Evolutionary conservation across 2,888 invertebrate species (phyloP), one percentile per base, ranked within the genome.

Genomic region (Thera britannica): DNA sequence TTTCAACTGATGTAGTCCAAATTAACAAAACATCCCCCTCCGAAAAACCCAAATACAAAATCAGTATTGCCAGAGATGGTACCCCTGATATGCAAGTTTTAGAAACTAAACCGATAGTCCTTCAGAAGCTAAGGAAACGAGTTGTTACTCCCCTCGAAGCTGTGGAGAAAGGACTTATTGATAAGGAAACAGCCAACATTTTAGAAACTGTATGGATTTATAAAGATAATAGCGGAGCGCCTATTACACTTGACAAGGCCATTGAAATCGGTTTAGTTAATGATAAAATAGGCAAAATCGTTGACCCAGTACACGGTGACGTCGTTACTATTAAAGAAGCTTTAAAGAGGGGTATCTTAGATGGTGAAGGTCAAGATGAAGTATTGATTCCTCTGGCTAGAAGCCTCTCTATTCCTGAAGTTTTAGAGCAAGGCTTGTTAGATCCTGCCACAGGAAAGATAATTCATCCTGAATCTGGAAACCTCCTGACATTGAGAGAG

Each of bases 391-490:
- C 98, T 36, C 88, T 98, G 69, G 97, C 96, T 56, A 96, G 96
- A 82, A 97, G 97, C 83, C 90, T 98, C 12, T 96, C 97, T 0
- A 94, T 98, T 76, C 96, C 97, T 8, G 97, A 98, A 89, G 94
- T 98, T 56, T 95, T 97, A 72, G 95, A 96, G 74, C 98, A 98
- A 90, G 99, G 98, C 58, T 95, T 98, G 46, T 95, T 98, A 75
- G 97, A 97, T 84, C 95, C 95, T 3, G 88, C 90, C 44, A 95
- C 95, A 11, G 95, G 96, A 72, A 96, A 96, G 89, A 96, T 98
- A 68, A 95, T 98, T 75, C 98, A 98, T 87, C 98, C 98, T 2
- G 98, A 98, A 90, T 97, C 97, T 35, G 98, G 98, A 2, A 95
- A 94, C 75, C 95, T 96, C 71, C 92, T 98, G 62, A 96, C 96